Percentiles rank a stretch among this genome's conserved stretches.
Conservation (phyloP, 2,888 invertebrate species). For the Epistrophe eligans region DNA sequence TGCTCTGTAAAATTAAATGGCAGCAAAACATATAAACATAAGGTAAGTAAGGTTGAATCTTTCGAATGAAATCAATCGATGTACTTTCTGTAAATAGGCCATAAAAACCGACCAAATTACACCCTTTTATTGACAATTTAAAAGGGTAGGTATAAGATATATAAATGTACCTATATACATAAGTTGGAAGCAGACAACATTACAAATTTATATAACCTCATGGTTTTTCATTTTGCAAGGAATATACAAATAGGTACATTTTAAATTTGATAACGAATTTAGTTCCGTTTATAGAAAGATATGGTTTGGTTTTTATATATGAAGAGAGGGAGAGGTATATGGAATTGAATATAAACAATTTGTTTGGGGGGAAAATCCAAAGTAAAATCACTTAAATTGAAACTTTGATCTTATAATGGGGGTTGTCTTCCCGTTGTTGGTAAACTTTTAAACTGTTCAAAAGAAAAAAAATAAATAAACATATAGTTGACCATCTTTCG, state of each 20-base stretch:
- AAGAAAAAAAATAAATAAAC: constrained; percentile 6
- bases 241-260: constrained; percentile 26
- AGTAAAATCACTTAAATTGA: constrained; percentile 45
- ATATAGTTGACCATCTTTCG: constrained; percentile 52
- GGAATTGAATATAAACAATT: constrained; percentile 32
- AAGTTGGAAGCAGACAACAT: constrained; percentile 43
- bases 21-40: constrained; percentile 45
- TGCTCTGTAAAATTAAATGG: constrained; percentile 57
- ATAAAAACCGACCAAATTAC: constrained; percentile 54
- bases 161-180: too few relatives aligned
- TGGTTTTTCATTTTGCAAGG: background rate
- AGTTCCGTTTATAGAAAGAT: constrained; percentile 41
- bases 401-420: background rate
- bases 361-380: constrained; percentile 23
- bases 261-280: constrained; percentile 48
- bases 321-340: background rate
- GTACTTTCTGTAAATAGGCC: constrained; percentile 25
- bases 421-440: background rate
- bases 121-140: constrained; percentile 60
- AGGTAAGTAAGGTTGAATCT: constrained; percentile 20
- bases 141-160: background rate
- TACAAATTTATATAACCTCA: constrained; percentile 65
- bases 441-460: constrained; percentile 32
- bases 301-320: background rate
- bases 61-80: constrained; percentile 62